Percentiles rank a stretch among this genome's conserved stretches.
phyloP scores from a whole-genome alignment of 2,797 vertebrate genomes.

The Coilia nasus region DNA sequence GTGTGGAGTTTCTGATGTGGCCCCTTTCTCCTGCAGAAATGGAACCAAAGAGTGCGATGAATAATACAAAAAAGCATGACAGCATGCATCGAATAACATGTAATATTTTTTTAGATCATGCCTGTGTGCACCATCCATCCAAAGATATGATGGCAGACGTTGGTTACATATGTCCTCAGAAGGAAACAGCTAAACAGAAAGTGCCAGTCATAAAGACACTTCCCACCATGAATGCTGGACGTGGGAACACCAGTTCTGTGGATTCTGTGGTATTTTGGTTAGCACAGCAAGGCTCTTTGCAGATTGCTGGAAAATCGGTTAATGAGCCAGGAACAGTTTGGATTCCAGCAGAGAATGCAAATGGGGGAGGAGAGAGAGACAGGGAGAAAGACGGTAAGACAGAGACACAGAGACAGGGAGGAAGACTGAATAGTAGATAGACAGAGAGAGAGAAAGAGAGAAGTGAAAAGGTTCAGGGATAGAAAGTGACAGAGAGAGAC shows the following conservation, averaged over 20 bases:
- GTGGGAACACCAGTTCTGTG: constrained; percentile 9
- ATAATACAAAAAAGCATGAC: neutral
- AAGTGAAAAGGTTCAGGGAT: neutral
- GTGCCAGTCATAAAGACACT: neutral
- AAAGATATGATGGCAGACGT: neutral
- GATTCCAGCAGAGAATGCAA: constrained; percentile 22
- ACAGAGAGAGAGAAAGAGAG: neutral
- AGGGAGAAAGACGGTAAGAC: neutral
- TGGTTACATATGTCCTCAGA: neutral
- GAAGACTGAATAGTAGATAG: neutral
- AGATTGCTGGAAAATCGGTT: constrained; percentile 27
- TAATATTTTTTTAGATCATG: neutral
- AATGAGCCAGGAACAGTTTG: constrained; percentile 26
- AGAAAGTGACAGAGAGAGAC: neutral
- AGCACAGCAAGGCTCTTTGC: constrained; percentile 13
- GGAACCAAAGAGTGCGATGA: neutral
- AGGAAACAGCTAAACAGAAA: constrained; percentile 1
- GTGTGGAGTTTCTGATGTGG: neutral
- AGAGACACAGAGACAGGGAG: neutral
- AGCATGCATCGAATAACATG: neutral
- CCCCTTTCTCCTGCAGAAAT: neutral
- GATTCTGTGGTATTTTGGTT: neutral
- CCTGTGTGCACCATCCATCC: neutral
- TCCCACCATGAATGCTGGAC: constrained; percentile 14
- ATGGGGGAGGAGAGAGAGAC: neutral